Percentiles rank a stretch among this genome's conserved stretches.
Conservation (phyloP, 2,888 invertebrate species). For the Tenthredo scrophulariae region DNA sequence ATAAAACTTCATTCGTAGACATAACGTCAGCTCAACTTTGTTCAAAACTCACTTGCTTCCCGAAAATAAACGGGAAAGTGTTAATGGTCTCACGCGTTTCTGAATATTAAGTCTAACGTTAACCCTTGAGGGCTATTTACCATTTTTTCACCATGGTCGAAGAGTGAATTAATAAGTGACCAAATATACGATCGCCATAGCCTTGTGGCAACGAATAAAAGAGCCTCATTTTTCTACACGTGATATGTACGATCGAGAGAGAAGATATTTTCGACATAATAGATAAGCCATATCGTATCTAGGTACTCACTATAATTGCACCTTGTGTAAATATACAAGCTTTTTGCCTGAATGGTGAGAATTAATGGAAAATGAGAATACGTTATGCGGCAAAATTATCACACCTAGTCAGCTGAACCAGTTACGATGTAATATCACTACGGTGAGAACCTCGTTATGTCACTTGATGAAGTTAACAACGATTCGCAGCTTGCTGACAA, state of each 20-base stretch:
- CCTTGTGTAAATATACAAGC: not conserved
- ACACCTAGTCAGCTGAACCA: not conserved
- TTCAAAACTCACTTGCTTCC: constrained; percentile 25
- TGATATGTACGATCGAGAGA: not conserved
- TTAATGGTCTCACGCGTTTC: constrained; percentile 45
- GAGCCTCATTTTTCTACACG: constrained; percentile 6
- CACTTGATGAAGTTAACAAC: not conserved
- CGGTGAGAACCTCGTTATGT: not conserved
- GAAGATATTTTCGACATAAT: not conserved
- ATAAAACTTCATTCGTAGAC: constrained; percentile 16
- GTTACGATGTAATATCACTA: not conserved
- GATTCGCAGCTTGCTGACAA: not conserved
- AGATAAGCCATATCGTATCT: constrained; percentile 17
- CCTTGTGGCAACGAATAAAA: not conserved
- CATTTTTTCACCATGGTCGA: not conserved
- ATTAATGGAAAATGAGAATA: not conserved
- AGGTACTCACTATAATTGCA: not conserved
- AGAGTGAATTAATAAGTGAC: not conserved
- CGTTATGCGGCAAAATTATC: not conserved
- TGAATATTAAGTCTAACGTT: not conserved
- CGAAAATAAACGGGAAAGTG: constrained; percentile 25
- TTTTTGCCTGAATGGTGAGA: not conserved
- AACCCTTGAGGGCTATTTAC: constrained; percentile 45
- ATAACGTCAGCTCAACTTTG: constrained; percentile 30
- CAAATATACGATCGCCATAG: constrained; percentile 1